Base-by-base conservation (phyloP, 53 echinoderm and acorn worm genomes). In the Apostichopus leukothele region DNA sequence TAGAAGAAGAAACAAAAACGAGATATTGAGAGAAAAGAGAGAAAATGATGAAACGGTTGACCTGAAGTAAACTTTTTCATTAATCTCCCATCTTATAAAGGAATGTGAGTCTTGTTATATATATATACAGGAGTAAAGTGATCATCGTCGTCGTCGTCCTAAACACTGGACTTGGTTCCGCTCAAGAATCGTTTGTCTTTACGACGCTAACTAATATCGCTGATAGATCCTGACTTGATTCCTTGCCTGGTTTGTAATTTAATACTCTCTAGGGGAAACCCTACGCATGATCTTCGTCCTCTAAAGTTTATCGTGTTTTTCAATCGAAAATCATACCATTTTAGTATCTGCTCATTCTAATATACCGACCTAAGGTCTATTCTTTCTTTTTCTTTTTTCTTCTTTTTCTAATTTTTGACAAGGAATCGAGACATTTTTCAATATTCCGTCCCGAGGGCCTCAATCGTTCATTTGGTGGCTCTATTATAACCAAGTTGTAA, bases 341-440 rank as follows among this genome's bases (percentile, higher is more conserved):
- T 77, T 77, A 77, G 77, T 77, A 77, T 77, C 77, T 77, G 77
- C 52, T 77, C 26, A 14, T 3, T 51, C 77, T 52, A 23, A 27
- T 26, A 77, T 77, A 50, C 77, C 77, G 77, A 77, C 39, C 39
- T 39, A 39, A 39, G 39, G 39, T 39, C 39, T 39, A 3, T 39
- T 3, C 23, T 23, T 27, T 27, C 1, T 1, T 27, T 27, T 27
- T 27, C 39, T 39, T 39, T 2, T 39, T 39, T 39, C 39, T 39
- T 39, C 39, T 39, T 39, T 39, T 39, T 39, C 39, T 77, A 77
- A 50, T 27, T 55, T 55, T 81, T 20, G 81, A 20, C 81, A 54
- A 22, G 81, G 55, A 81, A 81, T 81, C 81, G 81, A 54, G 81
- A 81, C 81, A n/a, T 53, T 81, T 81, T 81, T 81, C 81, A 81